Percentiles rank a stretch among this genome's conserved stretches.
Evolutionary conservation across 1,140 invertebrate species (phyloP).

Genomic region (Pteromalus puparum): DNA sequence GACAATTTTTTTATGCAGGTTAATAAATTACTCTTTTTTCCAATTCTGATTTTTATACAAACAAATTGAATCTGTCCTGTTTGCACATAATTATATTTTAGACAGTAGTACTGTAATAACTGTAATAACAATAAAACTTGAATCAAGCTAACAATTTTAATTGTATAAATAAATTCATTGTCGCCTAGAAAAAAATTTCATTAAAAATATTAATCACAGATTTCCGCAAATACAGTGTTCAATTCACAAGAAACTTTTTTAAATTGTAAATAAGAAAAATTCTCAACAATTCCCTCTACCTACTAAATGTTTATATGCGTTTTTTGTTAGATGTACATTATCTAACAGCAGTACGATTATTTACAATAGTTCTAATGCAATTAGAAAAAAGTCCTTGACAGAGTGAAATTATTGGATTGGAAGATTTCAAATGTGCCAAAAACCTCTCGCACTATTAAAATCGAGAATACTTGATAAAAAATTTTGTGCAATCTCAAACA

Average conservation of each 20-base stretch:
- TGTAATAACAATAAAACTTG: neutral
- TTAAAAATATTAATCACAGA: slow-evolving; percentile 35
- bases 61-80: neutral
- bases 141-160: neutral
- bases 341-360: slow-evolving; percentile 30
- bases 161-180: slow-evolving; percentile 1
- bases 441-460: slow-evolving; percentile 5
- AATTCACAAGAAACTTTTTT: neutral
- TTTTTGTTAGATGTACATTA: slow-evolving; percentile 25
- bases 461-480: slow-evolving; percentile 5
- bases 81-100: neutral
- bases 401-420: slow-evolving; percentile 32
- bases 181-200: slow-evolving; percentile 5
- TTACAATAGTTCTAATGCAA: slow-evolving; percentile 40
- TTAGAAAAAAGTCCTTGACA: slow-evolving; percentile 35
- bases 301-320: neutral
- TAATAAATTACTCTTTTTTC: too few species aligned
- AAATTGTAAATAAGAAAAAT: slow-evolving; percentile 7
- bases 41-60: neutral
- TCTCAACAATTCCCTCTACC: neutral
- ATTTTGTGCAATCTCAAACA: slow-evolving; percentile 33
- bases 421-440: slow-evolving; percentile 45
- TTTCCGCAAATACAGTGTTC: neutral
- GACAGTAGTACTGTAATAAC: neutral
- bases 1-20: neutral